phyloP scores from a whole-genome alignment of 2,888 invertebrate genomes.

The Pristionchus fissidentatus region DNA sequence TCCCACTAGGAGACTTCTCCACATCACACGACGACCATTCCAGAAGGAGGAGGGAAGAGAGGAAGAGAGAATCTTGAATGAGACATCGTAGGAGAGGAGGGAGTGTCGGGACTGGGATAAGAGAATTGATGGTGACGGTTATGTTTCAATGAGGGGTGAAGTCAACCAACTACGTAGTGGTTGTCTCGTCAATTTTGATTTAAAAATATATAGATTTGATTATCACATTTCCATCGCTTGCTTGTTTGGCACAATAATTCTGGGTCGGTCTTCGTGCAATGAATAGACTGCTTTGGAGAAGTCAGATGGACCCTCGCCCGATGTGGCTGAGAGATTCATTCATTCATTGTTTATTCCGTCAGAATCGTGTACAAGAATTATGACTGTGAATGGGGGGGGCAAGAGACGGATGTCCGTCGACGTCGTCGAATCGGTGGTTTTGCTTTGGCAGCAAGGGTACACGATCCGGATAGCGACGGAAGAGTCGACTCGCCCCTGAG shows the following conservation, averaged over 20 bases:
- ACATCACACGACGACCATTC: background rate
- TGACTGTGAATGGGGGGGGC: no score
- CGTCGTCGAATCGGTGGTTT: no score
- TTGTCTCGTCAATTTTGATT: background rate
- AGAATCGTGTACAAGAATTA: no score
- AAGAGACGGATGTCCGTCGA: no score
- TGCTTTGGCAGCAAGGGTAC: no score
- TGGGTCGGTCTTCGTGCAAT: background rate
- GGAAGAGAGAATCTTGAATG: background rate
- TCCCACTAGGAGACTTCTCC: background rate
- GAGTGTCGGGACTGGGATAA: background rate
- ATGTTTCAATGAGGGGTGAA: no score
- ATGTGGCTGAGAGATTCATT: background rate
- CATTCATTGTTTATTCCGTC: no score
- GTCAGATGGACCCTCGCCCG: background rate
- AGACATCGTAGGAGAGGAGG: background rate
- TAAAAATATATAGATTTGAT: background rate
- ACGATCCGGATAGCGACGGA: constrained; percentile 19
- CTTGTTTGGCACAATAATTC: background rate
- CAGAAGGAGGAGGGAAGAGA: constrained; percentile 18
- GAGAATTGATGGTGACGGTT: background rate
- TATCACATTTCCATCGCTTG: background rate
- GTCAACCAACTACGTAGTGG: no score
- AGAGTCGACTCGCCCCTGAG: background rate
- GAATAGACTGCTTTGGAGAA: background rate